A percentile compares a stretch with the other conserved stretches of the same genome.
Conservation (phyloP, 1,140 invertebrate species). For the Potamilus streckersoni region DNA sequence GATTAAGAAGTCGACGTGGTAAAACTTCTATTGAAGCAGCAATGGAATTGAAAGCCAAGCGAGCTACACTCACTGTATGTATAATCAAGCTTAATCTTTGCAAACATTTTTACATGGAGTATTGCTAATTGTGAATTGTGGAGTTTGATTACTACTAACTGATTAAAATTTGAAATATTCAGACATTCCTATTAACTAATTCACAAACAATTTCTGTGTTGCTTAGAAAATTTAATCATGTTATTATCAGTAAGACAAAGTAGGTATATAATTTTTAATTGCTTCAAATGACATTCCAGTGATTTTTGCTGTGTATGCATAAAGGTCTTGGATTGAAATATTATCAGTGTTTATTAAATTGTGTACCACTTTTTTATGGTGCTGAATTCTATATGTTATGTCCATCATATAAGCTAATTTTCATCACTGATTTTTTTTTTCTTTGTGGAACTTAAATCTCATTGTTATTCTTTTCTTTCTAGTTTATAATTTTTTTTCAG, state of each 20-base stretch:
- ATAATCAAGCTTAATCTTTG: not conserved
- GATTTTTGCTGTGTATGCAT: too few relatives aligned
- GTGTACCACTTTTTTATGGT: not conserved
- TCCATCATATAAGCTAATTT: not conserved
- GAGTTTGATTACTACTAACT: not conserved
- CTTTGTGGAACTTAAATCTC: too few relatives aligned
- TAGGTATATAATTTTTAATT: too few relatives aligned
- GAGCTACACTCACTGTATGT: constrained; percentile 46
- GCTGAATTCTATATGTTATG: not conserved
- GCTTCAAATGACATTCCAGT: too few relatives aligned
- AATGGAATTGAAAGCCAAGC: constrained; percentile 63
- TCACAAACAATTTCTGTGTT: too few relatives aligned
- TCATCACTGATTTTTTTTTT: not conserved
- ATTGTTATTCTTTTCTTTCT: not conserved
- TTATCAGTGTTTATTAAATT: too few relatives aligned
- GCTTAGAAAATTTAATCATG: too few relatives aligned
- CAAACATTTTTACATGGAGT: not conserved
- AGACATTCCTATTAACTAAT: too few relatives aligned
- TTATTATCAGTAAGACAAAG: too few relatives aligned
- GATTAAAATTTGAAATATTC: not conserved
- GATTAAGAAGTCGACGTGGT: constrained; percentile 42
- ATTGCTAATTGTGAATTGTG: not conserved
- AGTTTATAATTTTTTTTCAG: constrained; percentile 29
- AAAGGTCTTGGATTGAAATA: too few relatives aligned
- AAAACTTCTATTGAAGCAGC: constrained; percentile 62